Evolutionary conservation across 2,888 invertebrate genomes (phyloP).

Genomic region (Nymphalis polychloros): DNA sequence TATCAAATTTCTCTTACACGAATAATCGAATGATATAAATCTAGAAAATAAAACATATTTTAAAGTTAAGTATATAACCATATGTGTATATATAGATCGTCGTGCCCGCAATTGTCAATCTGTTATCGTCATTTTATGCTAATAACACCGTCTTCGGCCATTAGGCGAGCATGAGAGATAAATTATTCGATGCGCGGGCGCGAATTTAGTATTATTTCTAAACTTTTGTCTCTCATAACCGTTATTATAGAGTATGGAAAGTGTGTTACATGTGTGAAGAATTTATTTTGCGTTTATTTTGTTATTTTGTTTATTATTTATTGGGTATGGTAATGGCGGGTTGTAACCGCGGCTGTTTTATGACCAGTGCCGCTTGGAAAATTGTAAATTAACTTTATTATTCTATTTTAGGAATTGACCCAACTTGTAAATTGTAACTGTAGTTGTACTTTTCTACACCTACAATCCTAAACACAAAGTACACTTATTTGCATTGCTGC

Average conservation of each 20-base stretch:
- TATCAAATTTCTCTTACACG: neutral
- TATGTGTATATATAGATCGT: conserved; percentile 43
- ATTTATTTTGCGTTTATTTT: conserved; percentile 15
- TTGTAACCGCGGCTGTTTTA: too few species aligned
- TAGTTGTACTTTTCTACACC: too few species aligned
- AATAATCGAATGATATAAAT: conserved; percentile 1
- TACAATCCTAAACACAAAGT: too few species aligned
- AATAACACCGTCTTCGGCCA: conserved; percentile 59
- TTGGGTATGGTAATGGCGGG: too few species aligned
- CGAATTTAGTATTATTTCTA: conserved; percentile 58
- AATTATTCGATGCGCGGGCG: conserved; percentile 62
- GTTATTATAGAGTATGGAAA: conserved; percentile 46
- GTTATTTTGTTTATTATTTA: too few species aligned
- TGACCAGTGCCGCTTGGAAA: too few species aligned
- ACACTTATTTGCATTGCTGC: too few species aligned
- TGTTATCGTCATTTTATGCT: conserved; percentile 73
- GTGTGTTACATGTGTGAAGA: conserved; percentile 36
- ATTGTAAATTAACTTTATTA: too few species aligned
- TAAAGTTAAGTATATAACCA: conserved; percentile 25
- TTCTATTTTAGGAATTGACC: too few species aligned
- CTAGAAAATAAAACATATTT: neutral
- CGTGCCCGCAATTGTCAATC: conserved; percentile 65
- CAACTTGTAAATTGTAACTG: too few species aligned
- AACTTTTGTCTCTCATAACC: conserved; percentile 56
- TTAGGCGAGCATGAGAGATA: conserved; percentile 46